These are phyloP conservation scores for Notolabrus celidotus DNA, from an alignment of 2,797 vertebrate species.

Conservation along the genomic window DNA sequence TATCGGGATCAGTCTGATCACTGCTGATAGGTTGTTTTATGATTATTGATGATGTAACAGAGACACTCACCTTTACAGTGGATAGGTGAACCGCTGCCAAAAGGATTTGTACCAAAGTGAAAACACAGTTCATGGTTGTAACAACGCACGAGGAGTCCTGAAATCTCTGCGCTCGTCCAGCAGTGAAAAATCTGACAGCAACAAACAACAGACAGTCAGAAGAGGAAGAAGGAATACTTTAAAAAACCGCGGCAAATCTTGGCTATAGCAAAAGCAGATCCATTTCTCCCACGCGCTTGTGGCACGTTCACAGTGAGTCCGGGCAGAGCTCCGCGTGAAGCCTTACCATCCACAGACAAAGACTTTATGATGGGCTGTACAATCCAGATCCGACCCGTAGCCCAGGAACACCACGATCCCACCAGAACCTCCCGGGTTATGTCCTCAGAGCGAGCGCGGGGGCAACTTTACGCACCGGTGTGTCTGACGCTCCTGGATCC, in stretches of 20 bases:
- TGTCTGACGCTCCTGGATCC: conserved; percentile 32
- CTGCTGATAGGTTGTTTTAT: background rate
- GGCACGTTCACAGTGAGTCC: conserved; percentile 58
- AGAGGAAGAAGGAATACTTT: conserved; percentile 11
- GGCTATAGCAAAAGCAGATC: conserved; percentile 73
- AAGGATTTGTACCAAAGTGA: conserved; percentile 89
- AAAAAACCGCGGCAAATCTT: conserved; percentile 43
- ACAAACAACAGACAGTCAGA: background rate
- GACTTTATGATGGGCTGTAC: conserved; percentile 38
- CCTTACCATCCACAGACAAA: conserved; percentile 60
- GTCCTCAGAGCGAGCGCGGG: background rate
- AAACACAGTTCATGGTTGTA: conserved; percentile 95
- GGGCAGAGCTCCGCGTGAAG: conserved; percentile 23
- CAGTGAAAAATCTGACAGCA: conserved; percentile 20
- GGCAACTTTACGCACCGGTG: conserved; percentile 62
- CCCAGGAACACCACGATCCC: conserved; percentile 24
- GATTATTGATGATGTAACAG: background rate
- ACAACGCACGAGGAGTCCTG: conserved; percentile 67
- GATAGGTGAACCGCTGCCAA: conserved; percentile 89
- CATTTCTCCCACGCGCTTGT: conserved; percentile 65
- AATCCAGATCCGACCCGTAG: conserved; percentile 61
- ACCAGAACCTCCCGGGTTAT: background rate
- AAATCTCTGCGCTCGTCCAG: conserved; percentile 45
- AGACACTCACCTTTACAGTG: conserved; percentile 88
- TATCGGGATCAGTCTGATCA: background rate